A percentile compares a stretch with the other conserved stretches of the same genome.
Conservation (phyloP, 2,797 vertebrate species). For the Okamejei kenojei region DNA sequence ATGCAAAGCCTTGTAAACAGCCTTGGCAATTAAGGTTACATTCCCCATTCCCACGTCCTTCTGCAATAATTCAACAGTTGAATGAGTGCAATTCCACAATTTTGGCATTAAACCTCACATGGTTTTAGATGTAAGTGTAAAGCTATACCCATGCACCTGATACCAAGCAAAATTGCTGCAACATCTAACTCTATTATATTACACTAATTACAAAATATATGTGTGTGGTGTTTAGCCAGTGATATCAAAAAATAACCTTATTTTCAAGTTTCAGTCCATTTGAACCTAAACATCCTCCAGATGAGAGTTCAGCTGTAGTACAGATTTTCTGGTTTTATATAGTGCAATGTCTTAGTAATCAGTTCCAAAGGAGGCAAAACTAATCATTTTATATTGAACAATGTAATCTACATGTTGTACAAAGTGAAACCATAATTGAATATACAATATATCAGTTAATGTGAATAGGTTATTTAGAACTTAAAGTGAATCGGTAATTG, state of each 20-base stretch:
- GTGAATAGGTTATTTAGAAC: neutral
- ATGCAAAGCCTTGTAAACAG: slow-evolving; percentile 23
- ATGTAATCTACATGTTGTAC: neutral
- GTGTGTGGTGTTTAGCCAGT: slow-evolving; percentile 9
- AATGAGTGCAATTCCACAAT: neutral
- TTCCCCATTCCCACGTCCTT: neutral
- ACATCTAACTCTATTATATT: neutral
- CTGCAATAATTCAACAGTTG: neutral
- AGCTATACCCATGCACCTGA: neutral
- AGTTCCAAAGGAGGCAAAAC: neutral
- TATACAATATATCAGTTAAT: neutral
- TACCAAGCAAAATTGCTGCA: neutral
- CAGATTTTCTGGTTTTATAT: neutral
- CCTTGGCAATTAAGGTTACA: slow-evolving; percentile 6
- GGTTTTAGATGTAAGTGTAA: neutral
- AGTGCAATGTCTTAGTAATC: neutral
- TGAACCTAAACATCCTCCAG: neutral
- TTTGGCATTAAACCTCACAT: slow-evolving; percentile 11
- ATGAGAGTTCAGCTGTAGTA: neutral
- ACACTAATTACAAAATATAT: slow-evolving; percentile 8
- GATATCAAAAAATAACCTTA: neutral
- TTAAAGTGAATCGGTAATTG: neutral
- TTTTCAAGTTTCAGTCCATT: neutral
- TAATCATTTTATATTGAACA: slow-evolving; percentile 8
- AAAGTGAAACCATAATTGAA: slow-evolving; percentile 3